Base-by-base conservation (phyloP, 2,888 invertebrate genomes). In the Lepetodrilus schrolli region DNA sequence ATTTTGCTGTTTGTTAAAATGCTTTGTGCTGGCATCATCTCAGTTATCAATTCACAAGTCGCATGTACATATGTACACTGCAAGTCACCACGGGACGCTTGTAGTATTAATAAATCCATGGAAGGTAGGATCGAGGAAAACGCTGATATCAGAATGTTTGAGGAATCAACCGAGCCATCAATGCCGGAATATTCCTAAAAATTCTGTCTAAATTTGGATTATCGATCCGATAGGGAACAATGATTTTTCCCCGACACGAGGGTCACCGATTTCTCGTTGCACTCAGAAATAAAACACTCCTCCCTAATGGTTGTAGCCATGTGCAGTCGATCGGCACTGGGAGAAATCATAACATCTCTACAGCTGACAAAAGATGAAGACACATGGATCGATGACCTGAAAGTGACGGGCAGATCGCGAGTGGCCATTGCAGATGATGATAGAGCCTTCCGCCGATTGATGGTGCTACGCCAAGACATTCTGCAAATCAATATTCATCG, bases 211-310 rank as follows among this genome's bases (percentile, higher is more conserved):
- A n/a, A n/a, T n/a, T n/a, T n/a, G n/a, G n/a, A n/a, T n/a, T n/a
- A n/a, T n/a, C n/a, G n/a, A n/a, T n/a, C n/a, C n/a, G n/a, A 43
- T 58, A 58, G 30, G 58, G 58, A 34, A 17, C 58, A 58, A 43
- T 58, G 23, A 23, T 58, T 13, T 58, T 30, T 58, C 58, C 58
- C 26, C 17, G 58, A 58, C 58, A 30, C n/a, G 13, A 58, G 58
- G 58, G 58, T 26, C 30, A 58, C 8, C 30, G 34, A 58, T 58
- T 58, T 58, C 34, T 58, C 58, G 34, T 58, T 58, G 58, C 26
- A 26, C 17, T 17, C 26, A 30, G 58, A 30, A 58, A 26, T 58
- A 58, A 58, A 58, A 23, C 34, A 58, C 58, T 30, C 26, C 17
- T 58, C 30, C 26, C 23, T 58, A 58, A 58, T 58, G 58, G 58